phyloP scores from a whole-genome alignment of 1,140 invertebrate species.

The Saxidomus purpurata region DNA sequence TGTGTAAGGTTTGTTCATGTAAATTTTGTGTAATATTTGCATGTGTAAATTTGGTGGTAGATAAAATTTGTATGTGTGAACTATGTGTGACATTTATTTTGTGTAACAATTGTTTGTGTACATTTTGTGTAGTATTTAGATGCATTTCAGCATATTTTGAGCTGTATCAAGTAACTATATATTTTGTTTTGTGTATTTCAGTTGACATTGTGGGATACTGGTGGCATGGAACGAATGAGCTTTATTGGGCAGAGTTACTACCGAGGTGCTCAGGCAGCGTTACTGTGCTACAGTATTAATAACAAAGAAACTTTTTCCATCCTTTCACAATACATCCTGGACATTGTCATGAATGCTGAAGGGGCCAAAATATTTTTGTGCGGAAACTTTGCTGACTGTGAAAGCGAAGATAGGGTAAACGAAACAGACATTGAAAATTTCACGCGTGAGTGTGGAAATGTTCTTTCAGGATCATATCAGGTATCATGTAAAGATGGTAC shows the following conservation, averaged over 20 bases:
- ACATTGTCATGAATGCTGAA: constrained; percentile 84
- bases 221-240: constrained; percentile 85
- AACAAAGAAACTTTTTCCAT: constrained; percentile 89
- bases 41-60: too few relatives aligned
- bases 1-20: too few relatives aligned
- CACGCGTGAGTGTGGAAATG: constrained; percentile 96
- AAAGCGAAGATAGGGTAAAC: constrained; percentile 90
- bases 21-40: too few relatives aligned
- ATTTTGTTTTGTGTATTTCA: constrained; percentile 76
- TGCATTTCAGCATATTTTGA: too few relatives aligned
- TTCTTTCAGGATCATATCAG: constrained; percentile 95
- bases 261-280: constrained; percentile 82
- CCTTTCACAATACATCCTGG: constrained; percentile 83
- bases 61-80: too few relatives aligned
- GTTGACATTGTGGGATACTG: constrained; percentile 85
- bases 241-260: constrained; percentile 85
- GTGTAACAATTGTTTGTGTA: too few relatives aligned
- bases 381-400: constrained; percentile 81
- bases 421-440: constrained; percentile 96
- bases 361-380: constrained; percentile 83
- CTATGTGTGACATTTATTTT: too few relatives aligned
- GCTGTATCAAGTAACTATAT: too few relatives aligned
- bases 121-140: too few relatives aligned
- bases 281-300: constrained; percentile 90
- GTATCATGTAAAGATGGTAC: constrained; percentile 96